A percentile compares a stretch with the other conserved stretches of the same genome.
These are phyloP conservation scores for Orthosia cruda DNA, from an alignment of 2,888 invertebrate genomes.

Conservation along the genomic window DNA sequence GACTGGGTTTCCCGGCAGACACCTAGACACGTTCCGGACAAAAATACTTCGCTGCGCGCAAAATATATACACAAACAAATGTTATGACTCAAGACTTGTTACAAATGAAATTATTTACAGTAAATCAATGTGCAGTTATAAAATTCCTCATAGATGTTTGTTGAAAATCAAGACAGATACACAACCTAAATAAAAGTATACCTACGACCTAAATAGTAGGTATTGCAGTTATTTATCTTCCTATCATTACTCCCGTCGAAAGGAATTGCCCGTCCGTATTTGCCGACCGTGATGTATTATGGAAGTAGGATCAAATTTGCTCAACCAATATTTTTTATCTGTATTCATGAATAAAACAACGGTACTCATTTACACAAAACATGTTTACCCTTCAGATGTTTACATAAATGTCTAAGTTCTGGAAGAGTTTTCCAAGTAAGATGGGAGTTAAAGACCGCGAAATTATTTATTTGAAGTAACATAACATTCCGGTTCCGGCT, in stretches of 20 bases:
- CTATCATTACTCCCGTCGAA: slow-evolving; percentile 31
- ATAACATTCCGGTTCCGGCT: too few species aligned
- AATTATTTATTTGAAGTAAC: slow-evolving; percentile 2
- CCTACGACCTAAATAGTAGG: not conserved
- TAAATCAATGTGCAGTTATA: too few species aligned
- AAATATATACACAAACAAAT: too few species aligned
- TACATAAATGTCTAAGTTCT: slow-evolving; percentile 2
- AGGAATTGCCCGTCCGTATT: slow-evolving; percentile 43
- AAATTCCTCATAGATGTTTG: too few species aligned
- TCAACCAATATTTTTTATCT: slow-evolving; percentile 65
- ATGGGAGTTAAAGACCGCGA: slow-evolving; percentile 5
- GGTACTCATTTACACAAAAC: slow-evolving; percentile 58
- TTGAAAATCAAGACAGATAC: too few species aligned
- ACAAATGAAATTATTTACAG: too few species aligned
- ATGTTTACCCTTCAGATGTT: slow-evolving; percentile 42
- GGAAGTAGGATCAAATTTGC: slow-evolving; percentile 58
- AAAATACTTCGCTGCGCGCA: too few species aligned
- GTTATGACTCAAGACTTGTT: too few species aligned
- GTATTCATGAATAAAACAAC: slow-evolving; percentile 64
- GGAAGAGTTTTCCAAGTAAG: slow-evolving; percentile 23
- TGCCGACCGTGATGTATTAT: slow-evolving; percentile 57
- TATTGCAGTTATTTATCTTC: slow-evolving; percentile 42
- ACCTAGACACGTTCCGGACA: too few species aligned
- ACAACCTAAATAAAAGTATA: too few species aligned
- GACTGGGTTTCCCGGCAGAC: too few species aligned